A percentile compares a stretch with the other conserved stretches of the same genome.
Conservation (phyloP, 2,113 vertebrate genomes). For the Marcusenius ussheri region DNA sequence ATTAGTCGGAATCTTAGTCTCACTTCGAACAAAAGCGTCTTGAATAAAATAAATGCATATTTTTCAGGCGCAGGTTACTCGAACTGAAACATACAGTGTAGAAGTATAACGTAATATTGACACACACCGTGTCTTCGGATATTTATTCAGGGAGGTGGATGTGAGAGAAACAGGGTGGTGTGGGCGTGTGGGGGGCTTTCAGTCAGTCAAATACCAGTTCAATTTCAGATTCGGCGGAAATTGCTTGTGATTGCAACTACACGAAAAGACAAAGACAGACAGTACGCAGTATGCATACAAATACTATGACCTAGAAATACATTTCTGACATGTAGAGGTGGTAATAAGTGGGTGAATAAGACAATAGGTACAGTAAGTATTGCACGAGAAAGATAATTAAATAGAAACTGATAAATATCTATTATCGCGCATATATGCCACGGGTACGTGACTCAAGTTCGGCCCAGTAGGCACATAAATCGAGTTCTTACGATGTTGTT, state of each 20-base stretch:
- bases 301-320: background rate
- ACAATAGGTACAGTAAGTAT: background rate
- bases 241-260: background rate
- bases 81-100: background rate
- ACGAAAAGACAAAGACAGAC: background rate
- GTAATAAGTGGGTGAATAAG: background rate
- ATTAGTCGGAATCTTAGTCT: background rate
- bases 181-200: too few relatives aligned
- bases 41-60: background rate
- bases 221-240: background rate
- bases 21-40: background rate
- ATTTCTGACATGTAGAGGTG: background rate
- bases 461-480: background rate
- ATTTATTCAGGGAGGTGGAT: background rate
- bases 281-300: background rate
- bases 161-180: background rate
- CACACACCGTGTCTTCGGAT: background rate
- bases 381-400: background rate
- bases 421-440: background rate
- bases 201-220: background rate
- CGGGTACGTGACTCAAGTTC: background rate
- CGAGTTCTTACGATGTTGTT: background rate
- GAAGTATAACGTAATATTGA: background rate
- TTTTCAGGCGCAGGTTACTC: background rate
- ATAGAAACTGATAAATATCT: background rate